A percentile compares a stretch with the other conserved stretches of the same genome.
phyloP scores from a whole-genome alignment of 1,140 invertebrate species.

The Marisa cornuarietis region DNA sequence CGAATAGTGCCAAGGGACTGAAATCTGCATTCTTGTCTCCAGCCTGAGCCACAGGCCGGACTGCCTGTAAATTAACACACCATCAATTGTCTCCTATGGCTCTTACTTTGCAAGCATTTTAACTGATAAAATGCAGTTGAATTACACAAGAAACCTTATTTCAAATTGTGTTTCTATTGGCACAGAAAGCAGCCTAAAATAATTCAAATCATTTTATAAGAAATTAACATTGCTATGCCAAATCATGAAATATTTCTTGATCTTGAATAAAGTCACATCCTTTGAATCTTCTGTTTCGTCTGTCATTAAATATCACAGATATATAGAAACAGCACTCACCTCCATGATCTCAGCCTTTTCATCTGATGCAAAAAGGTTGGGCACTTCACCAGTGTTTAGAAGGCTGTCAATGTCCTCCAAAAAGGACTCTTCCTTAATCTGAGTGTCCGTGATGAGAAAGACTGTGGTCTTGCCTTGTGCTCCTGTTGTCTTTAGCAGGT shows the following conservation, averaged over 20 bases:
- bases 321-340: slow-evolving; percentile 46
- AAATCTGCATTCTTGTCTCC: slow-evolving; percentile 65
- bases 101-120: too few relatives aligned
- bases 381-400: slow-evolving; percentile 67
- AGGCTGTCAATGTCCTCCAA: slow-evolving; percentile 67
- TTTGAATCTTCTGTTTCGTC: too few relatives aligned
- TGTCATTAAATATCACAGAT: slow-evolving; percentile 30
- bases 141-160: too few relatives aligned
- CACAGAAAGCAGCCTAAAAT: too few relatives aligned
- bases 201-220: too few relatives aligned
- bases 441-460: slow-evolving; percentile 67
- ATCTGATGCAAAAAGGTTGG: slow-evolving; percentile 66
- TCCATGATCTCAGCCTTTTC: slow-evolving; percentile 68
- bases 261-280: not conserved
- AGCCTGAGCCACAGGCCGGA: slow-evolving; percentile 58
- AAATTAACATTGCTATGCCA: too few relatives aligned
- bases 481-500: slow-evolving; percentile 60
- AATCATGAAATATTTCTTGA: not conserved
- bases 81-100: too few relatives aligned
- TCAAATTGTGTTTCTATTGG: too few relatives aligned
- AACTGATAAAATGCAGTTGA: too few relatives aligned
- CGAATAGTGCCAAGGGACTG: slow-evolving; percentile 64
- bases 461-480: slow-evolving; percentile 60
- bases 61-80: slow-evolving; percentile 46
- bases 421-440: slow-evolving; percentile 67